These are phyloP conservation scores for Asobara japonica DNA, from an alignment of 1,140 invertebrate species.

Conservation along the genomic window DNA sequence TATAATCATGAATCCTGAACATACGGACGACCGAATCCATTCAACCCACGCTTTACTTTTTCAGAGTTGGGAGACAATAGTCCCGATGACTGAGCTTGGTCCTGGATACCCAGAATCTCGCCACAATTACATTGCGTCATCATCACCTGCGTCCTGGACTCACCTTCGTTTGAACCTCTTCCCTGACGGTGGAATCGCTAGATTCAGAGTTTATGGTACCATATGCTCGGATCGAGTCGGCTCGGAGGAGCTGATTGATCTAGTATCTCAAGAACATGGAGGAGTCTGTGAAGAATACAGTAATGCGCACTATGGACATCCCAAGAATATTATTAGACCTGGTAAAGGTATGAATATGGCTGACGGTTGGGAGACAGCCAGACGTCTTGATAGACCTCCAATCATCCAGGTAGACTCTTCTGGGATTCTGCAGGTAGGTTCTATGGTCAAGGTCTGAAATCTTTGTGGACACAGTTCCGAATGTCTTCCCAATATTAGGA, in stretches of 20 bases:
- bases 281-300: conserved; percentile 70
- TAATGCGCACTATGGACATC: conserved; percentile 75
- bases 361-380: conserved; percentile 77
- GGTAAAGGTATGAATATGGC: conserved; percentile 68
- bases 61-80: conserved; percentile 70
- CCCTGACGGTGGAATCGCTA: conserved; percentile 75
- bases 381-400: conserved; percentile 72
- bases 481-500: too few species aligned
- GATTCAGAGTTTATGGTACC: conserved; percentile 71
- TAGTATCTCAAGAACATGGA: conserved; percentile 70
- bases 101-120: conserved; percentile 71
- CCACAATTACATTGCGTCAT: conserved; percentile 64
- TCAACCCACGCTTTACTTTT: not conserved
- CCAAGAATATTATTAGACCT: conserved; percentile 71
- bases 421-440: conserved; percentile 68
- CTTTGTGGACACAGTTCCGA: too few species aligned
- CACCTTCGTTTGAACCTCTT: conserved; percentile 73
- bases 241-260: conserved; percentile 62
- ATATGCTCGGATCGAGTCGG: conserved; percentile 52
- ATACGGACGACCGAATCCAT: too few species aligned
- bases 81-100: conserved; percentile 67
- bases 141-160: conserved; percentile 64
- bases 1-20: too few species aligned
- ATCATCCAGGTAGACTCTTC: conserved; percentile 68
- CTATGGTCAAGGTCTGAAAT: conserved; percentile 37